Conservation (phyloP, 2,113 vertebrate species). For the Acanthisitta chloris region DNA sequence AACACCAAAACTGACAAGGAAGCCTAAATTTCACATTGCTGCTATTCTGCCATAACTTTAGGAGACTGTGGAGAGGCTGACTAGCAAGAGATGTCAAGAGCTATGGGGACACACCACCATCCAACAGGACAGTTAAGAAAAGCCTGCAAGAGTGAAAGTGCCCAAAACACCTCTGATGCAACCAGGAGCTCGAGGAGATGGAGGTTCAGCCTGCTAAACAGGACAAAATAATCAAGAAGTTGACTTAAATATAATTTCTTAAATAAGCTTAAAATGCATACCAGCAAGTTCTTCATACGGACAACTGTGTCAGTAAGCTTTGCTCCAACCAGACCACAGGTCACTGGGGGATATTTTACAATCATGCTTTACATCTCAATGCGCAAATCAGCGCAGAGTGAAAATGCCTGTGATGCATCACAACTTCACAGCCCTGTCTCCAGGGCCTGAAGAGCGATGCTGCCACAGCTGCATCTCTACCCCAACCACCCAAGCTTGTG, state of each 20-base stretch:
- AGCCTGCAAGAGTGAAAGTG: neutral
- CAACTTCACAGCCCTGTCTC: neutral
- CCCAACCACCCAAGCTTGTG: too few species aligned
- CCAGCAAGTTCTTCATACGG: neutral
- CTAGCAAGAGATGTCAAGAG: neutral
- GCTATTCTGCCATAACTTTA: neutral
- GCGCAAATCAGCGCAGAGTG: neutral
- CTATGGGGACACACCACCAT: neutral
- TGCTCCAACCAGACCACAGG: neutral
- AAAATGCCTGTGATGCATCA: neutral
- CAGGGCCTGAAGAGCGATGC: fast-evolving
- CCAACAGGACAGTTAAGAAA: neutral
- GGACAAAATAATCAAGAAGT: neutral
- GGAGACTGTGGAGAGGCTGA: neutral
- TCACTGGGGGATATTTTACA: neutral
- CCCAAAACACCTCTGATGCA: neutral
- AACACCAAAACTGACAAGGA: neutral
- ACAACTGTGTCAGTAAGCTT: neutral
- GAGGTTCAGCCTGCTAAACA: neutral
- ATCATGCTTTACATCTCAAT: neutral
- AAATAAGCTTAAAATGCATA: neutral
- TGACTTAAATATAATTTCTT: neutral
- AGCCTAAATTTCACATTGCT: neutral
- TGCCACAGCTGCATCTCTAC: neutral
- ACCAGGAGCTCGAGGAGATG: fast-evolving